Percentiles rank a stretch among this genome's conserved stretches.
phyloP scores from a whole-genome alignment of 1,140 invertebrate genomes.

The Helicorthomorpha holstii region DNA sequence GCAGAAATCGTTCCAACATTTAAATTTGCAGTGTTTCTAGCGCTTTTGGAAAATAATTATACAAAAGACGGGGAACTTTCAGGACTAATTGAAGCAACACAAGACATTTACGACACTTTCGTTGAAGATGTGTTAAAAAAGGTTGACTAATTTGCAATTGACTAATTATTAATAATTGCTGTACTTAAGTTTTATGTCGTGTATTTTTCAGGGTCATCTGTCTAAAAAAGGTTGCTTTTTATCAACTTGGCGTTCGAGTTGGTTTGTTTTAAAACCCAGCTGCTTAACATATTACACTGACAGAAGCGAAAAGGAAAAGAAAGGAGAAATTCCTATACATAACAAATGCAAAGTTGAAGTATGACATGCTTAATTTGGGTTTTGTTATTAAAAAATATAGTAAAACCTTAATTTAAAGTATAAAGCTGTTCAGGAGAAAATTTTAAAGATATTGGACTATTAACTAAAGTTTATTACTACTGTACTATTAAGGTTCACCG shows the following conservation, averaged over 20 bases:
- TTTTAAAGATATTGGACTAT: too few relatives aligned
- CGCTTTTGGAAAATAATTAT: constrained; percentile 52
- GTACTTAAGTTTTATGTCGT: background rate
- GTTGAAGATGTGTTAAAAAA: constrained; percentile 67
- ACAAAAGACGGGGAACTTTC: constrained; percentile 35
- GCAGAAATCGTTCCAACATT: constrained; percentile 40
- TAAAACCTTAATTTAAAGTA: too few relatives aligned
- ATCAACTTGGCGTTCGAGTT: constrained; percentile 55
- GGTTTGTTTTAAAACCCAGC: constrained; percentile 56
- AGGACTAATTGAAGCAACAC: constrained; percentile 48
- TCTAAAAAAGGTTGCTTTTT: constrained; percentile 53
- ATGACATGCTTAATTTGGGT: constrained; percentile 15
- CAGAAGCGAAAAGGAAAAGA: constrained; percentile 47
- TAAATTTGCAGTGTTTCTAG: constrained; percentile 45
- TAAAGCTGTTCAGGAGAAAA: too few relatives aligned
- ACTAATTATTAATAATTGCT: background rate
- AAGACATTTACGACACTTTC: constrained; percentile 56
- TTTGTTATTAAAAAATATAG: too few relatives aligned
- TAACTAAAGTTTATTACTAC: too few relatives aligned
- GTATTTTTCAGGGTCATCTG: constrained; percentile 36
- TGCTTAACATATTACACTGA: constrained; percentile 56
- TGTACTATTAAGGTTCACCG: too few relatives aligned
- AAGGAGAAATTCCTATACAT: constrained; percentile 44
- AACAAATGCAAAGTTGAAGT: constrained; percentile 45
- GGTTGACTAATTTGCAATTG: constrained; percentile 24